Conservation (phyloP, 1,140 invertebrate genomes). For the Akabosia matsudoensis region DNA sequence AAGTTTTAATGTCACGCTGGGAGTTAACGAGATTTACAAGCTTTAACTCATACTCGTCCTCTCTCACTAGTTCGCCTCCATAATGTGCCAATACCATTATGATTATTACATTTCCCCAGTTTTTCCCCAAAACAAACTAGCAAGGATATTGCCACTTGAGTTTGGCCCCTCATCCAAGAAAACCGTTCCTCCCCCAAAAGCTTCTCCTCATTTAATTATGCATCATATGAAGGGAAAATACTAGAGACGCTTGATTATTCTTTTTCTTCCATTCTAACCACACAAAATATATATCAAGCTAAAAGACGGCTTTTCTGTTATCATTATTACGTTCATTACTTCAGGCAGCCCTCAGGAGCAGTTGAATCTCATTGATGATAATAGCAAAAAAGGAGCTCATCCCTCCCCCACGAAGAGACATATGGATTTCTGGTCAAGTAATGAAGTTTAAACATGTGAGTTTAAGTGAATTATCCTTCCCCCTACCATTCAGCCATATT, state of each 20-base stretch:
- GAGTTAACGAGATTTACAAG: too few relatives aligned
- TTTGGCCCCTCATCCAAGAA: not conserved
- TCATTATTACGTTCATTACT: not conserved
- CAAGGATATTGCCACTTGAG: not conserved
- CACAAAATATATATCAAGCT: not conserved
- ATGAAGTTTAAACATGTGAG: slow-evolving; percentile 16
- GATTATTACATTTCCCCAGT: not conserved
- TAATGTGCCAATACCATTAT: not conserved
- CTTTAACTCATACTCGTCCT: too few relatives aligned
- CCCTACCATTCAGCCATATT: not conserved
- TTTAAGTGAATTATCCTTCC: slow-evolving; percentile 1
- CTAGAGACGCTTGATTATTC: too few relatives aligned
- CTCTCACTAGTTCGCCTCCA: too few relatives aligned
- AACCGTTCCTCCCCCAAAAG: not conserved
- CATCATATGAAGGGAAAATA: too few relatives aligned
- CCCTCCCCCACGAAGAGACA: slow-evolving; percentile 6
- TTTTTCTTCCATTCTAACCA: not conserved
- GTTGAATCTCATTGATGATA: not conserved
- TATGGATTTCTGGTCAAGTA: slow-evolving; percentile 17
- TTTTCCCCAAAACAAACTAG: too few relatives aligned
- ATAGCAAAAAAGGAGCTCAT: not conserved
- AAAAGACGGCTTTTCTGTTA: not conserved
- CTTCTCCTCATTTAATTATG: too few relatives aligned
- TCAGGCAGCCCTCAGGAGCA: not conserved
- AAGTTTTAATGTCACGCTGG: too few relatives aligned